A percentile compares a stretch with the other conserved stretches of the same genome.
Conservation (phyloP, 2,797 vertebrate species). For the Decapterus maruadsi region DNA sequence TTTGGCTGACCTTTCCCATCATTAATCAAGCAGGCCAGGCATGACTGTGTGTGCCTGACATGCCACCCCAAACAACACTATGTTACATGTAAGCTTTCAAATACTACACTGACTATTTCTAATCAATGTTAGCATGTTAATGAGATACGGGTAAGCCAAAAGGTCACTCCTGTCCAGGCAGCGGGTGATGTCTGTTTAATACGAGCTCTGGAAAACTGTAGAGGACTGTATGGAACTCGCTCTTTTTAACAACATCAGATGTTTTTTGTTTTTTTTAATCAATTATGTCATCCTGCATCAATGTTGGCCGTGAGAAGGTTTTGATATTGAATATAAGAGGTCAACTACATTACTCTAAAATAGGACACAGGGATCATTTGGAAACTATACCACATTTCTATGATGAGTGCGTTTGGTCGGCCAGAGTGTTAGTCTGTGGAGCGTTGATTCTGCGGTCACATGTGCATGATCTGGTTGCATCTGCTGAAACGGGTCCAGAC, state of each 20-base stretch:
- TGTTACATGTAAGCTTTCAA: slow-evolving; percentile 50
- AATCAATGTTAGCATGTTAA: slow-evolving; percentile 69
- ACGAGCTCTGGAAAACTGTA: slow-evolving; percentile 3
- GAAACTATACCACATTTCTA: slow-evolving; percentile 37
- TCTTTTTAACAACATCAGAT: slow-evolving; percentile 20
- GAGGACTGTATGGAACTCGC: background rate
- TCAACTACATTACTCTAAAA: slow-evolving; percentile 37
- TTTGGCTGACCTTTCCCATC: slow-evolving; percentile 75
- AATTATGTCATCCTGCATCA: slow-evolving; percentile 42
- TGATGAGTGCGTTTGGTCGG: slow-evolving; percentile 37
- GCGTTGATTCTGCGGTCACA: slow-evolving; percentile 25
- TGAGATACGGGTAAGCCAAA: slow-evolving; percentile 53
- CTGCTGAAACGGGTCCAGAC: slow-evolving; percentile 47
- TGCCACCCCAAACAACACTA: slow-evolving; percentile 57
- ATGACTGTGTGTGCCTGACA: slow-evolving; percentile 57
- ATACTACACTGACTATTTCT: slow-evolving; percentile 64
- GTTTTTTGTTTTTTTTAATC: slow-evolving; percentile 23
- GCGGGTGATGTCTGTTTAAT: slow-evolving; percentile 12
- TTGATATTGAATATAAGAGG: slow-evolving; percentile 53
- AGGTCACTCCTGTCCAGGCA: slow-evolving; percentile 44
- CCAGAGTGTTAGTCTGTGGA: slow-evolving; percentile 21
- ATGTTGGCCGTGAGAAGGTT: slow-evolving; percentile 28
- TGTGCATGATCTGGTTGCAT: slow-evolving; percentile 43
- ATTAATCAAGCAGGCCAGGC: slow-evolving; percentile 73
- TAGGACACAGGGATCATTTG: slow-evolving; percentile 44